These are phyloP conservation scores for Apogon talboti DNA, from an alignment of 2,797 vertebrate genomes.

Conservation along the genomic window DNA sequence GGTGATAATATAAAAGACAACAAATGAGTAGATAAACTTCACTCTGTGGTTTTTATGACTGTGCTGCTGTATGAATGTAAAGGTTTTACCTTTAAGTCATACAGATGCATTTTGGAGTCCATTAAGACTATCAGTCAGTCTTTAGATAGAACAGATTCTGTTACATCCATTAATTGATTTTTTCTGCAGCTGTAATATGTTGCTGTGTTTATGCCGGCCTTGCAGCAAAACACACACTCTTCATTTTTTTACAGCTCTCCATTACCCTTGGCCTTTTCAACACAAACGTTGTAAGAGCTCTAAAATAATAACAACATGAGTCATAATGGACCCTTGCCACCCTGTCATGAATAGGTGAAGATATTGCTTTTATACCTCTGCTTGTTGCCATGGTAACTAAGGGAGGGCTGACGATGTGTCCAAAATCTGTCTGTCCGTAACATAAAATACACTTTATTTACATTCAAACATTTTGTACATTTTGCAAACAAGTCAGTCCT, in stretches of 20 bases:
- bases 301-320: not conserved
- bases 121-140: not conserved
- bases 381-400: slow-evolving; percentile 48
- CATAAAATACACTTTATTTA: not conserved
- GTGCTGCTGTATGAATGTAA: not conserved
- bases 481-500: not conserved
- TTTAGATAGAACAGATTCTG: slow-evolving; percentile 1
- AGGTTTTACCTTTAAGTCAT: not conserved
- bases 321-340: too few relatives aligned
- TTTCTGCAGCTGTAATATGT: not conserved
- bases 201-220: not conserved
- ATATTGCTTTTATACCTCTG: not conserved
- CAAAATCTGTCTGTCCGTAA: not conserved
- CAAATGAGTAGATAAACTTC: slow-evolving; percentile 1
- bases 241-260: not conserved
- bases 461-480: not conserved
- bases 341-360: not conserved
- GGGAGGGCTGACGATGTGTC: not conserved
- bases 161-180: not conserved
- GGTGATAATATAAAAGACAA: slow-evolving; percentile 27
- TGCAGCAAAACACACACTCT: not conserved
- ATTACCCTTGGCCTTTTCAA: not conserved
- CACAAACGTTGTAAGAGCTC: slow-evolving; percentile 5
- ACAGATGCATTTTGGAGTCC: not conserved
- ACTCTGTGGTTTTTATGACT: not conserved